Percentiles rank a stretch among this genome's conserved stretches.
These are phyloP conservation scores for Pogonus chalceus DNA, from an alignment of 1,140 invertebrate genomes.

Conservation along the genomic window DNA sequence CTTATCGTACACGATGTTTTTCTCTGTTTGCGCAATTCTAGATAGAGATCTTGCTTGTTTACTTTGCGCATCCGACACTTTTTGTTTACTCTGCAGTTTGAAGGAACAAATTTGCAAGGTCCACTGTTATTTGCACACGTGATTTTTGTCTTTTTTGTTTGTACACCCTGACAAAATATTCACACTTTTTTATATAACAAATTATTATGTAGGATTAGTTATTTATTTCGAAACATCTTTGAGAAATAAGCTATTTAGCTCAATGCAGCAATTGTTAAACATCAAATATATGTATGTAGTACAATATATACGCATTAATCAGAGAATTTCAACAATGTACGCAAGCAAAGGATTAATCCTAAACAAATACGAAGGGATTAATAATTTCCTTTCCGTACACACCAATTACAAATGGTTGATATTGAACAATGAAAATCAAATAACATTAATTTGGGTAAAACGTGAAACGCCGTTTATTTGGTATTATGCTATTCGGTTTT, in stretches of 20 bases:
- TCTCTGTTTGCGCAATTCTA: constrained; percentile 15
- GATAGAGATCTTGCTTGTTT: constrained; percentile 20
- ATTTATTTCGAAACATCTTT: too few relatives aligned
- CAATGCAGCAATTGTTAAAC: too few relatives aligned
- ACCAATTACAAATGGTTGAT: neutral
- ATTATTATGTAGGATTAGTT: too few relatives aligned
- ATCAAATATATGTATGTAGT: too few relatives aligned
- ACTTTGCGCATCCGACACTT: constrained; percentile 6
- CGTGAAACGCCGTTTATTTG: neutral
- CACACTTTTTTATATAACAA: too few relatives aligned
- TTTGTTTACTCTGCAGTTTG: neutral
- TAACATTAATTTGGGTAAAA: neutral
- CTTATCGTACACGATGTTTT: constrained; percentile 3
- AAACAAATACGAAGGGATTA: neutral
- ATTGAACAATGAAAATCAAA: neutral
- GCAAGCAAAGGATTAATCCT: constrained; percentile 1
- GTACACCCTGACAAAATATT: too few relatives aligned
- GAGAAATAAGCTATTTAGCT: too few relatives aligned
- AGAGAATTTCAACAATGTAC: too few relatives aligned
- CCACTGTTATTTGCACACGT: neutral
- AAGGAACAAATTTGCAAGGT: neutral
- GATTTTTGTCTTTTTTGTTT: neutral
- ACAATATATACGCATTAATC: too few relatives aligned
- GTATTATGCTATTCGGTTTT: too few relatives aligned
- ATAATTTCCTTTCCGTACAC: neutral